These are phyloP conservation scores for Aphelenchoides avenae DNA, from an alignment of 1,140 invertebrate genomes.

Conservation along the genomic window DNA sequence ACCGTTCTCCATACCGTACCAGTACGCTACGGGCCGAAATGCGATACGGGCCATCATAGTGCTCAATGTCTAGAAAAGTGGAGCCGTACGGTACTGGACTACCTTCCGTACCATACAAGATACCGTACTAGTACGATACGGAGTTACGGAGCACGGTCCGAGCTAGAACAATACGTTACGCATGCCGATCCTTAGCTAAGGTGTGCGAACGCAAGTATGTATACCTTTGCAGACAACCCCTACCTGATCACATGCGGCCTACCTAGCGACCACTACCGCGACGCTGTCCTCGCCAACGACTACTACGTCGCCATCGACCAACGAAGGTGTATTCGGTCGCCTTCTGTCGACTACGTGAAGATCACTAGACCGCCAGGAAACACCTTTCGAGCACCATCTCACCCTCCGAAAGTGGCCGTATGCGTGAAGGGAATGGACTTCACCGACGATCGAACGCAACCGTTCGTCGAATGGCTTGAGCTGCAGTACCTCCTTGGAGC, in stretches of 20 bases:
- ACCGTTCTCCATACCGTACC: slow-evolving; percentile 45
- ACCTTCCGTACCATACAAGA: slow-evolving; percentile 1
- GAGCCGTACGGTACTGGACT: not conserved
- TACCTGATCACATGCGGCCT: slow-evolving; percentile 2
- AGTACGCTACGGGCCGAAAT: slow-evolving; percentile 14
- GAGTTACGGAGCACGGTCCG: too few relatives aligned
- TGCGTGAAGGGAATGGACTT: slow-evolving; percentile 91
- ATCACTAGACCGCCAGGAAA: not conserved
- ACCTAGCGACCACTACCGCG: not conserved
- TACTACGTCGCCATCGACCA: slow-evolving; percentile 1
- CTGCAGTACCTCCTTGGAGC: slow-evolving; percentile 78
- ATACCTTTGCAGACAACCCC: slow-evolving; percentile 2
- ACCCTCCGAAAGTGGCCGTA: slow-evolving; percentile 68
- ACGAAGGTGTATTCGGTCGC: not conserved
- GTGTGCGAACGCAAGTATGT: too few relatives aligned
- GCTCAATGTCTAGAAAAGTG: not conserved
- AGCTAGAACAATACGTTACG: too few relatives aligned
- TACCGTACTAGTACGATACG: too few relatives aligned
- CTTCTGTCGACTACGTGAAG: not conserved
- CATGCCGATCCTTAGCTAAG: too few relatives aligned
- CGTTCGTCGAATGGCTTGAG: slow-evolving; percentile 88
- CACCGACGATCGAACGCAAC: slow-evolving; percentile 72
- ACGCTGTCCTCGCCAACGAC: not conserved
- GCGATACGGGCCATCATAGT: slow-evolving; percentile 4
- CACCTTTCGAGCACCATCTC: slow-evolving; percentile 16